Percentiles rank a stretch among this genome's conserved stretches.
Evolutionary conservation across 2,888 invertebrate genomes (phyloP).

Genomic region (Torymus aiolomorphi): DNA sequence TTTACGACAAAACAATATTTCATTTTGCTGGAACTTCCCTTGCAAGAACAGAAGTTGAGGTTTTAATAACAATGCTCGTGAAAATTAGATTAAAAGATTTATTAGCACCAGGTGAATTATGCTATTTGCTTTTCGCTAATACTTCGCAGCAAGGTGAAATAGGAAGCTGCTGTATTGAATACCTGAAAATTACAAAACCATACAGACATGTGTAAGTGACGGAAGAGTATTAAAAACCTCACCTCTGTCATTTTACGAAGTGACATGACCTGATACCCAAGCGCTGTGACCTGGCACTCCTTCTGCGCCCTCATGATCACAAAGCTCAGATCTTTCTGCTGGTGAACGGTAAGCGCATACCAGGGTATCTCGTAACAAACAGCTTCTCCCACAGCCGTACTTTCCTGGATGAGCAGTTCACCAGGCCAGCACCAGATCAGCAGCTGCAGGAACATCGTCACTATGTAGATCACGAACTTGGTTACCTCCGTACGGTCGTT

Average conservation of each 20-base stretch:
- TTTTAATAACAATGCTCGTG: too few species aligned
- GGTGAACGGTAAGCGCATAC: conserved; percentile 54
- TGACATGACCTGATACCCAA: conserved; percentile 58
- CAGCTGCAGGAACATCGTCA: not conserved
- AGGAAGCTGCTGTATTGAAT: conserved; percentile 60
- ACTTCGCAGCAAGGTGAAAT: conserved; percentile 58
- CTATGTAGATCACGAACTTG: not conserved
- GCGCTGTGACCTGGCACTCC: conserved; percentile 55
- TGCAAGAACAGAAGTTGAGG: too few species aligned
- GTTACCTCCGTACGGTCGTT: not conserved
- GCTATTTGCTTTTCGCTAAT: conserved; percentile 33
- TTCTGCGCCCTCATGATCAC: conserved; percentile 58
- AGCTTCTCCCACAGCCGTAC: conserved; percentile 51
- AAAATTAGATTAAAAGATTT: too few species aligned
- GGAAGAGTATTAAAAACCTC: not conserved
- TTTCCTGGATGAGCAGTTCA: conserved; percentile 59
- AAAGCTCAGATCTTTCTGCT: conserved; percentile 52
- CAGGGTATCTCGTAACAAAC: conserved; percentile 58
- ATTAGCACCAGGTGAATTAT: not conserved
- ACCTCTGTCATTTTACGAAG: conserved; percentile 59
- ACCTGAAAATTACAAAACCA: conserved; percentile 47
- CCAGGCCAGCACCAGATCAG: conserved; percentile 59
- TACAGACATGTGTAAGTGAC: too few species aligned
- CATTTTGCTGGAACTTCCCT: too few species aligned
- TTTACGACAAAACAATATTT: too few species aligned